Evolutionary conservation across 2,797 vertebrate genomes (phyloP).

Genomic region (Nyctibius grandis): DNA sequence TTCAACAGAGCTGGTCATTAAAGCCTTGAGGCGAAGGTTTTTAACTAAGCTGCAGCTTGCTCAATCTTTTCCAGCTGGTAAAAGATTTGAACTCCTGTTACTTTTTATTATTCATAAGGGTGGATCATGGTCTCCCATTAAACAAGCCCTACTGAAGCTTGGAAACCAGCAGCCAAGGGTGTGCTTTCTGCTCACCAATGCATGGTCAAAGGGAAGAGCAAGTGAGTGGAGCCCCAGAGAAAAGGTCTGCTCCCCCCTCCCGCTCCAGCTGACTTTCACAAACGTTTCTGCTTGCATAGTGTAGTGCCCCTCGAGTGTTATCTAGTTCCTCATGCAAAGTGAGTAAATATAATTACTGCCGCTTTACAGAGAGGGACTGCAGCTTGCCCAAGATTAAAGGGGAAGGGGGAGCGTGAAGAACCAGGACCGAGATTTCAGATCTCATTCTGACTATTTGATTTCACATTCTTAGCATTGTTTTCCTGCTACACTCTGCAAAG

Average conservation of each 20-base stretch:
- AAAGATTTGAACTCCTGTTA: not conserved
- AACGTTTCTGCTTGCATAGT: not conserved
- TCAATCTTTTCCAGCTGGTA: not conserved
- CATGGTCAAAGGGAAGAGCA: not conserved
- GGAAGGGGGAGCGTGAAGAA: not conserved
- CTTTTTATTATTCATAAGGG: not conserved
- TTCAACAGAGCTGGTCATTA: not conserved
- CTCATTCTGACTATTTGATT: not conserved
- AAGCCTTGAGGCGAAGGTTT: not conserved
- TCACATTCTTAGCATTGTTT: not conserved
- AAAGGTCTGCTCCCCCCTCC: not conserved
- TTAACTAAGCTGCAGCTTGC: not conserved
- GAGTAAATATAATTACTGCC: not conserved
- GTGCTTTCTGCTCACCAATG: not conserved
- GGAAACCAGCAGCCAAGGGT: not conserved
- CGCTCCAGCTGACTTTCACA: accelerated
- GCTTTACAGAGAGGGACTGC: not conserved
- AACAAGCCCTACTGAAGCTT: not conserved
- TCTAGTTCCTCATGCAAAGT: not conserved
- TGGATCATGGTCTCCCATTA: accelerated
- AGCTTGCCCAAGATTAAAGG: not conserved
- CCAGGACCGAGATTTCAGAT: not conserved
- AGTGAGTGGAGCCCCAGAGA: accelerated
- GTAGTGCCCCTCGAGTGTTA: not conserved
- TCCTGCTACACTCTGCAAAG: not conserved